Percentiles rank a stretch among this genome's conserved stretches.
phyloP scores from a whole-genome alignment of 2,797 vertebrate species.

The Rhinatrema bivittatum region DNA sequence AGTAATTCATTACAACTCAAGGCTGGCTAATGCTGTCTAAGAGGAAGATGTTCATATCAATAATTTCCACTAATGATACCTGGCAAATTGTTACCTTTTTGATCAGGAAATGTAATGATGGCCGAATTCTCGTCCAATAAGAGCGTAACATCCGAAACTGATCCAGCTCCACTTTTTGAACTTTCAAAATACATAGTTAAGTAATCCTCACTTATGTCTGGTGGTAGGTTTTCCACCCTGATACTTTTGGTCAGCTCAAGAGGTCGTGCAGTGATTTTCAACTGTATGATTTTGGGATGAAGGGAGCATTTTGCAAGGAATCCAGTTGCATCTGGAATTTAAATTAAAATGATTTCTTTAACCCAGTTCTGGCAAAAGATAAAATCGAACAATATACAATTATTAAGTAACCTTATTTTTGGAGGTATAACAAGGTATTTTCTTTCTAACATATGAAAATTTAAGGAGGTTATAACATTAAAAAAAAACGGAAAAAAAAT shows the following conservation, averaged over 20 bases:
- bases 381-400: no score
- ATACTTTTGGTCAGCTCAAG: slow-evolving; percentile 57
- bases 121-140: slow-evolving; percentile 64
- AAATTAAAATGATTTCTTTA: not conserved
- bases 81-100: slow-evolving; percentile 52
- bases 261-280: slow-evolving; percentile 35
- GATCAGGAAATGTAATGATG: slow-evolving; percentile 56
- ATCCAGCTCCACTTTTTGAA: slow-evolving; percentile 31
- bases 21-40: no score
- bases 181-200: slow-evolving; percentile 71
- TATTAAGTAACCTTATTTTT: no score
- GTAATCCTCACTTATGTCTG: slow-evolving; percentile 28
- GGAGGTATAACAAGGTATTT: no score
- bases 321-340: slow-evolving; percentile 35
- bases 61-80: not conserved
- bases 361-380: not conserved
- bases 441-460: no score
- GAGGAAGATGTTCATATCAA: no score
- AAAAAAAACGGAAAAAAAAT: no score
- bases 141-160: slow-evolving; percentile 25
- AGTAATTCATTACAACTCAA: no score
- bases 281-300: slow-evolving; percentile 31
- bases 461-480: no score
- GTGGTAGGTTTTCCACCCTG: slow-evolving; percentile 62
- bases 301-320: slow-evolving; percentile 43